Evolutionary conservation across 2,113 vertebrate genomes (phyloP), one percentile per base, ranked within the genome.

Genomic region (Perca flavescens): DNA sequence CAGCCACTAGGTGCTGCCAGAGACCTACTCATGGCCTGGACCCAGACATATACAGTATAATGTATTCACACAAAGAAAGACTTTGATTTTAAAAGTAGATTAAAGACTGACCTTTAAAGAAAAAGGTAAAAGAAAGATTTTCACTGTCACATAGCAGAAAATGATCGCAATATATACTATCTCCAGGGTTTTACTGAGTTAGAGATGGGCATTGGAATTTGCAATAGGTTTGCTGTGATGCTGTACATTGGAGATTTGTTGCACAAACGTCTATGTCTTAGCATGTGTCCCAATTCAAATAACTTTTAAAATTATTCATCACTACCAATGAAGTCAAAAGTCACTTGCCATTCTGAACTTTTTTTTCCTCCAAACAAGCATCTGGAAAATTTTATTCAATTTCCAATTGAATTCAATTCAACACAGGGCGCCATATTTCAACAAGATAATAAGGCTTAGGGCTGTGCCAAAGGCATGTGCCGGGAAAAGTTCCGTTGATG

Each of bases 1-100:
- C 93, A 87, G 93, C 98, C 98, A 99, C 97, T 96, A 96, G 97
- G 97, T 98, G 98, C 96, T 96, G 97, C 93, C 94, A 97, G 96
- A 98, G 97, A 97, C 95, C 97, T 95, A 85, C 95, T 95, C 86
- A 95, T 93, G 93, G 80, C 28, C 78, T 53, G 62, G 50, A 53
- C 10, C 25, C 52, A 21, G 60, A 58, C 43, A 15, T 25, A 31
- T 17, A 25, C 13, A 54, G 49, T 21, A 56, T 1, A 36, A 64
- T 17, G 50, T 31, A 73, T 34, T 10, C 17, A 52, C 15, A 77
- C 1, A 5, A 19, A 43, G 22, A 31, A 6, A 2, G 3, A 15
- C 2, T 68, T 36, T 49, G 2, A 28, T 57, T 82, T 50, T 14
- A 9, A 78, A 58, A 49, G 19, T 54, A 57, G 14, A 75, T 40